Evolutionary conservation across 2,113 vertebrate species (phyloP).

Genomic region (Phalacrocorax brasilianus): DNA sequence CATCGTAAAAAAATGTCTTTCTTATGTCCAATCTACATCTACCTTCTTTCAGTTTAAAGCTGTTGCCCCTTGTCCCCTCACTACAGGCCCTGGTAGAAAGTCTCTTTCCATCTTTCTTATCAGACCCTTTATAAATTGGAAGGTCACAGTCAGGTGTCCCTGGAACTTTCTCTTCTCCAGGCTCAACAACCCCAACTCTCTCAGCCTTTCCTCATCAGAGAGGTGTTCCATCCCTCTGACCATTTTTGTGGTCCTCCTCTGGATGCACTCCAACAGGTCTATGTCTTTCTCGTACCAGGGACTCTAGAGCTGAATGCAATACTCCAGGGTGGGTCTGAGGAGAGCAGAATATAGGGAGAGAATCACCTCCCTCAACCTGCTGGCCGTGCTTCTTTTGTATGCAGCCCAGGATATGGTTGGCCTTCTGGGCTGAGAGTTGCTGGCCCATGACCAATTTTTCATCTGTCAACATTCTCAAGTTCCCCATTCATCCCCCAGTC

Average conservation of each 20-base stretch:
- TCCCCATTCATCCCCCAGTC: not conserved
- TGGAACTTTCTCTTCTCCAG: too few species aligned
- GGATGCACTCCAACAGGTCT: not conserved
- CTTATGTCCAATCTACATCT: not conserved
- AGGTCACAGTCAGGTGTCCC: too few species aligned
- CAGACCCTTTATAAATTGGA: too few species aligned
- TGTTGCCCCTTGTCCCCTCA: not conserved
- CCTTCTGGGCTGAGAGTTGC: not conserved
- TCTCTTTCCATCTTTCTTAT: too few species aligned
- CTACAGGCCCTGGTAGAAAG: not conserved
- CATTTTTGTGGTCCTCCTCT: not conserved
- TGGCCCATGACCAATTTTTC: fast-evolving
- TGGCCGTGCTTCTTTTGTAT: not conserved
- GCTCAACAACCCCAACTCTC: too few species aligned
- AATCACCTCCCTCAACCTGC: not conserved
- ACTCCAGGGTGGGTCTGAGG: not conserved
- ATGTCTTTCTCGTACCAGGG: too few species aligned
- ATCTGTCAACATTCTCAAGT: not conserved
- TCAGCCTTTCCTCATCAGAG: too few species aligned
- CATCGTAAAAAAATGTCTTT: not conserved
- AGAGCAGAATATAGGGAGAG: not conserved
- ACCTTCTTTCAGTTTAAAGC: not conserved
- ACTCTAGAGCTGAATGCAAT: not conserved
- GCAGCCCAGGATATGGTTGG: fast-evolving
- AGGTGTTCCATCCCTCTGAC: not conserved